phyloP scores from a whole-genome alignment of 2,113 vertebrate species.

The Agelaius tricolor region DNA sequence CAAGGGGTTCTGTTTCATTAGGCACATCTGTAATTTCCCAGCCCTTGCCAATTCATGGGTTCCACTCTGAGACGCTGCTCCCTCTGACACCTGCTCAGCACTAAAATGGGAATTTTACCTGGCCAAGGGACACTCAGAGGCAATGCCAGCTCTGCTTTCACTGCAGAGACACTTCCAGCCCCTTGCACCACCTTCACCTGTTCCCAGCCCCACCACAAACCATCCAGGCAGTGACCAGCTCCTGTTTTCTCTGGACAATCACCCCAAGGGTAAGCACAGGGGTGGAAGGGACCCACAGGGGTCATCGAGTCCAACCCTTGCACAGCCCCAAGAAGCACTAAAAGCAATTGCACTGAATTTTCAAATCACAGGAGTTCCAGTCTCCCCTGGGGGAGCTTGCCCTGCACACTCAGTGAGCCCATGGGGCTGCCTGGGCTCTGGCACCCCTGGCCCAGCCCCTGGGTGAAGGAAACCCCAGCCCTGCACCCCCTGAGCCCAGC shows the following conservation, averaged over 20 bases:
- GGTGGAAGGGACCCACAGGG: background rate
- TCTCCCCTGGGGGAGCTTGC: background rate
- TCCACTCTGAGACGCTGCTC: background rate
- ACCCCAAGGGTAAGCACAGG: background rate
- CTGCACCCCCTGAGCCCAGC: background rate
- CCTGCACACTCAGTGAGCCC: background rate
- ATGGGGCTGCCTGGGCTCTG: background rate
- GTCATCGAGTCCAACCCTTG: fast-evolving
- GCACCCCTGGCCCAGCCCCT: background rate
- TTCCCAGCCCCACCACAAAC: background rate
- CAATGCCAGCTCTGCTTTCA: background rate
- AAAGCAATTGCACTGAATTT: background rate
- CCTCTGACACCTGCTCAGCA: background rate
- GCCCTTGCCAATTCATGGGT: constrained; percentile 4
- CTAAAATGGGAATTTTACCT: background rate
- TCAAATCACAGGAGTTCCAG: background rate
- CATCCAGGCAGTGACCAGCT: background rate
- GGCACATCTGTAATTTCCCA: constrained; percentile 32
- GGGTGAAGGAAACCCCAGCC: background rate
- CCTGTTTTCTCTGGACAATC: background rate
- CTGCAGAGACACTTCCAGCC: background rate
- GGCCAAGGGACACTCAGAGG: background rate
- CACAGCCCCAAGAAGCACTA: background rate
- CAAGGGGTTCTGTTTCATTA: constrained; percentile 43
- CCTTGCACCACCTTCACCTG: background rate